A percentile compares a stretch with the other conserved stretches of the same genome.
Conservation (phyloP, 2,113 vertebrate species). For the Oxyura jamaicensis region DNA sequence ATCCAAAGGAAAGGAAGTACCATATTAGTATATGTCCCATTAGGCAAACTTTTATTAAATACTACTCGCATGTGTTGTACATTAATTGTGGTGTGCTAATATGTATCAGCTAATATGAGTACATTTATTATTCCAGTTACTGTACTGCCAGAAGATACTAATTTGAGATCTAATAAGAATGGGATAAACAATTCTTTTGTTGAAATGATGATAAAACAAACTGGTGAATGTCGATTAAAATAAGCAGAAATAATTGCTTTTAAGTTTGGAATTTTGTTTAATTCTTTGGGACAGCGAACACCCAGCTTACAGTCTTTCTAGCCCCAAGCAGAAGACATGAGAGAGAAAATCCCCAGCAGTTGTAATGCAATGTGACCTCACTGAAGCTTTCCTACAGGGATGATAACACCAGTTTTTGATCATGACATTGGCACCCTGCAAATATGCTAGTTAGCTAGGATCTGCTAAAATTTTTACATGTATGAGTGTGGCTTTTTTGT, state of each 20-base stretch:
- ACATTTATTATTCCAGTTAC: conserved; percentile 26
- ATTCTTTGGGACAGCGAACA: conserved; percentile 32
- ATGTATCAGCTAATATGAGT: not conserved
- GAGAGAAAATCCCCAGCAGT: conserved; percentile 18
- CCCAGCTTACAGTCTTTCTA: conserved; percentile 29
- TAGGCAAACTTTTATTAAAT: conserved; percentile 12
- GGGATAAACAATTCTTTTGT: conserved; percentile 32
- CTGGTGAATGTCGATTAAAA: conserved; percentile 18
- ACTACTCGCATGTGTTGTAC: not conserved
- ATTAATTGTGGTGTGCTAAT: not conserved
- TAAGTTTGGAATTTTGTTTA: conserved; percentile 9
- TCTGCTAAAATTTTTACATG: not conserved
- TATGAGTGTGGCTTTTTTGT: not conserved
- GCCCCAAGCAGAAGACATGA: conserved; percentile 47
- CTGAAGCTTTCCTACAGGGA: not conserved
- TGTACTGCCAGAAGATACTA: conserved; percentile 3
- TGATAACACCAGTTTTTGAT: conserved; percentile 45
- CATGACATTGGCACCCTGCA: conserved; percentile 1
- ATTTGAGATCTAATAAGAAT: conserved; percentile 45
- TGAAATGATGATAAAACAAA: conserved; percentile 30
- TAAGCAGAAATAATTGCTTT: not conserved
- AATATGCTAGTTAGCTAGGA: not conserved
- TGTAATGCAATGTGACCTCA: conserved; percentile 38
- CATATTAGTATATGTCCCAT: not conserved
- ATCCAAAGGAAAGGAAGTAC: not conserved